A percentile compares a stretch with the other conserved stretches of the same genome.
Conservation (phyloP, 2,113 vertebrate species). For the Malurus alboscapulatus region DNA sequence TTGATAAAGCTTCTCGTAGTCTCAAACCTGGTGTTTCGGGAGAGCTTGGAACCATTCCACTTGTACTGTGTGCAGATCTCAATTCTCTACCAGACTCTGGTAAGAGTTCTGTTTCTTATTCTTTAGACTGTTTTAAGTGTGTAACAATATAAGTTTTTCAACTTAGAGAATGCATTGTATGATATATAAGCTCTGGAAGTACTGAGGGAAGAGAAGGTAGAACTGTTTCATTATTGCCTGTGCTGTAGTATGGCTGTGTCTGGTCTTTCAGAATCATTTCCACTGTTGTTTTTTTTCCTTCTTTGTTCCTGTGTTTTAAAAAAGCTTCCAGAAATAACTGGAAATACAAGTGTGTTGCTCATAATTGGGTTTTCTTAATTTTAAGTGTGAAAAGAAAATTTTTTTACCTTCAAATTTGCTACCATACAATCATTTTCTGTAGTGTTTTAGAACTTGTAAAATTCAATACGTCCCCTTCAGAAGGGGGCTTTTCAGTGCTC, state of each 20-base stretch:
- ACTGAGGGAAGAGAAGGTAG: not conserved
- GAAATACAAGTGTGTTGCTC: not conserved
- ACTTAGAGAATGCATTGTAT: not conserved
- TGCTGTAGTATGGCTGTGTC: not conserved
- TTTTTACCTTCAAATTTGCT: not conserved
- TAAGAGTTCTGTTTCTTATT: conserved; percentile 60
- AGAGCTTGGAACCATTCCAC: conserved; percentile 91
- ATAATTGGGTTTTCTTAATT: not conserved
- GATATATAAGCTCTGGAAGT: not conserved
- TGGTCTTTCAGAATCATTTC: not conserved
- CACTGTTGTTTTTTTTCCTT: not conserved
- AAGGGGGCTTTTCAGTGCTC: not conserved
- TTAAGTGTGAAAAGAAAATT: not conserved
- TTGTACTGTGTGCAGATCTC: conserved; percentile 96
- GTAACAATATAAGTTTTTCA: not conserved
- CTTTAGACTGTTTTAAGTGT: not conserved
- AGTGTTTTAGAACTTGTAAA: not conserved
- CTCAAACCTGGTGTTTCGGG: conserved; percentile 87
- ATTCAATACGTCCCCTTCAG: not conserved
- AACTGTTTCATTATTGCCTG: not conserved
- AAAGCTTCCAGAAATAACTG: not conserved
- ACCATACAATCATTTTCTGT: not conserved
- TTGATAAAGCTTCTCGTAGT: conserved; percentile 94
- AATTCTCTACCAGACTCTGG: conserved; percentile 97
- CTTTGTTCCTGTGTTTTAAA: not conserved